Evolutionary conservation across 1,140 invertebrate genomes (phyloP), one percentile per base, ranked within the genome.

Genomic region (Drosophila santomea): DNA sequence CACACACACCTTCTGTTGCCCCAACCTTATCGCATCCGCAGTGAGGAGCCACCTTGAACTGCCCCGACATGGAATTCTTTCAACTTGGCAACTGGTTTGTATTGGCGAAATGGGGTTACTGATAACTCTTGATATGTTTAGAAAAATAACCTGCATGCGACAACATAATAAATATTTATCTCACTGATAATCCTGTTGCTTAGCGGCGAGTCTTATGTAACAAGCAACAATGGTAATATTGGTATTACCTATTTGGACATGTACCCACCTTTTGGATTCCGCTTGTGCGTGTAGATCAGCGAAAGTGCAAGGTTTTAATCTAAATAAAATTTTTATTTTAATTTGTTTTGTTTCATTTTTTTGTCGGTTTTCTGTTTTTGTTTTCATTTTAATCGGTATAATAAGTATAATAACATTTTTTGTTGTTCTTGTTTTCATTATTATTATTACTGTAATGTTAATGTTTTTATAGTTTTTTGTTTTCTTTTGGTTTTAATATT

Each of bases 301-400:
- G 45, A 78, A 60, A 78, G 74, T 81, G 75, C 79, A 81, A 75
- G n/a, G 43, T 58, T 78, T 74, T 91, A 91, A 90, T 91, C 90
- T 91, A 91, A 91, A 91, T 91, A 91, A 91, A 91, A 91, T 91
- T 91, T 91, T 91, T 91, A 91, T 91, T 91, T 91, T 91, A 84
- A 88, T 90, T 91, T 91, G 83, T 86, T 85, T 85, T 85, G 68
- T 84, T 84, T 76, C 74, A 67, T 91, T 91, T 91, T 91, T 89
- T 91, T 90, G 80, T 84, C 67, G 63, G 75, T 86, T 88, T 82
- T 86, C 71, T 74, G 51, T 74, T 79, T 82, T 85, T 80, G 74
- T 90, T 90, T 86, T 90, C 86, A 79, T 85, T 85, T 91, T 90
- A 91, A 91, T 85, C 81, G 78, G 90, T 91, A 91, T 91, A 91